Evolutionary conservation across 37 sponge, comb jelly and placozoan species (phyloP).

Genomic region (Tethya wilhelma): DNA sequence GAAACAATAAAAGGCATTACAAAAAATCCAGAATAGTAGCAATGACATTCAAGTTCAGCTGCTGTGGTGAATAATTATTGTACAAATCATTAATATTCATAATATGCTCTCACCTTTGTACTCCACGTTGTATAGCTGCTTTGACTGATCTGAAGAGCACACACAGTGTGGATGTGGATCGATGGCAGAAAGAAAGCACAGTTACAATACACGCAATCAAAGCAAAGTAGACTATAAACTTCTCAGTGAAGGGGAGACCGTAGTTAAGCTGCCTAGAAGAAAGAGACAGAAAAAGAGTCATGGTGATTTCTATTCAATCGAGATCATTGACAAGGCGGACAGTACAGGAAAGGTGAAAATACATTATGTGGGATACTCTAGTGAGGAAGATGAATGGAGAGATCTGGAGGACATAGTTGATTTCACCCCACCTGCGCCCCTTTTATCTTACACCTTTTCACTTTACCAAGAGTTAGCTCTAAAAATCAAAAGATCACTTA

Average conservation of each 20-base stretch:
- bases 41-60: too few relatives aligned
- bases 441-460: not conserved
- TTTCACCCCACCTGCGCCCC: not conserved
- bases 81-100: too few relatives aligned
- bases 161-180: too few relatives aligned
- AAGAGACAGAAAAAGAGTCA: not conserved
- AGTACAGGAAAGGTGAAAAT: conserved; percentile 1
- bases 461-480: not conserved
- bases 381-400: conserved; percentile 7
- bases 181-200: too few relatives aligned
- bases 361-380: conserved; percentile 6
- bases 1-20: too few relatives aligned
- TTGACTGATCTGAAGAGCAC: too few relatives aligned
- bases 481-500: not conserved
- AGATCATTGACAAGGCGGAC: not conserved
- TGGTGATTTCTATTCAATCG: not conserved
- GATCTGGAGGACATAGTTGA: not conserved
- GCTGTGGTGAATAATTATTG: too few relatives aligned
- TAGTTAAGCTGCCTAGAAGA: not conserved
- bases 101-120: too few relatives aligned
- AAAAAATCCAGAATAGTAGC: too few relatives aligned
- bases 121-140: too few relatives aligned
- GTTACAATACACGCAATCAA: not conserved
- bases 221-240: not conserved
- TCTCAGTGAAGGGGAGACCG: not conserved